Evolutionary conservation across 2,888 invertebrate species (phyloP), one percentile per base, ranked within the genome.

Genomic region (Aporophyla lueneburgensis): DNA sequence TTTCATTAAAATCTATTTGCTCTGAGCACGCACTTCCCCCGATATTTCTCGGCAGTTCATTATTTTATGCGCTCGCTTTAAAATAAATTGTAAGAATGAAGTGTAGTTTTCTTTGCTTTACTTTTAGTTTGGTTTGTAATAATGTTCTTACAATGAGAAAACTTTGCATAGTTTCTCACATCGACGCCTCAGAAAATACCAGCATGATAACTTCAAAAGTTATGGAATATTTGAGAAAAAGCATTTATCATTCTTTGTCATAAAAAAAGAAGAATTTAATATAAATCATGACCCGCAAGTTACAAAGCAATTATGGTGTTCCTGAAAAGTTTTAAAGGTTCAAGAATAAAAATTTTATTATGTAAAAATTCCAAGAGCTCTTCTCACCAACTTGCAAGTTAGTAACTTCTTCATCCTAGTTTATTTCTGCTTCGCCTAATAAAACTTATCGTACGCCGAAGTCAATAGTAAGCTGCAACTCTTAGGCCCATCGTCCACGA

Each of bases 1-100:
- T 88, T 86, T 86, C 83, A 87, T 84, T 86, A 87, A 88, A 88
- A 88, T 85, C 80, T 88, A 88, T 86, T 87, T 76, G 67, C 63
- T 81, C 58, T 66, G 71, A 84, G 80, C 71, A 86, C 86, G 76
- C 75, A 70, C 69, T 85, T 78, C 65, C 73, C 40, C 71, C 70
- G 68, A 80, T 86, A 71, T 71, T 86, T 72, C 87, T 72, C 58
- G 33, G 71, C 27, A 62, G 62, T 80, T 74, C 69, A 86, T 79
- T 86, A 86, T 86, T 78, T 78, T 59, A 86, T 71, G 61, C 66
- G 65, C 67, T 83, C 46, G 62, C 51, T 84, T 74, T 78, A 54
- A 59, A 73, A 63, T 58, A 33, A 73, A 71, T 73, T 71, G 16
- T 40, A 54, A 68, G 3, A 73, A 58, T 61, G 6, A 62, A 59